These are phyloP conservation scores for Cisticola juncidis DNA, from an alignment of 2,113 vertebrate genomes.

Conservation along the genomic window DNA sequence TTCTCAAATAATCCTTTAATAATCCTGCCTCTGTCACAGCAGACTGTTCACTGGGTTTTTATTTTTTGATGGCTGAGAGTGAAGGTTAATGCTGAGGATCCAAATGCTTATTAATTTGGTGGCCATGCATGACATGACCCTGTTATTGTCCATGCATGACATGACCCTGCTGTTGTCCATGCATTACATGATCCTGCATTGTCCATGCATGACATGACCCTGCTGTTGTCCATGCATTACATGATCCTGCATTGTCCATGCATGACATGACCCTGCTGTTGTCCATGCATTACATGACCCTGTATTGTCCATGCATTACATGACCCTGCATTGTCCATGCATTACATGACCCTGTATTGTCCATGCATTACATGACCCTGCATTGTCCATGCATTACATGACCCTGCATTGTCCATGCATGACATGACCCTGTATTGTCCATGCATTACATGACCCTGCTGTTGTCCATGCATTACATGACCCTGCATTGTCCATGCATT, in stretches of 20 bases:
- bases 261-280: fast-evolving
- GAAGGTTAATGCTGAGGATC: background rate
- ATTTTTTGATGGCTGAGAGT: background rate
- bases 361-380: background rate
- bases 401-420: background rate
- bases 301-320: background rate
- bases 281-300: background rate
- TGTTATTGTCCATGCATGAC: background rate
- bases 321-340: background rate
- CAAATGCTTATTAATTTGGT: background rate
- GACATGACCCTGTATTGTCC: background rate
- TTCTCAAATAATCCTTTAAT: background rate
- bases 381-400: background rate
- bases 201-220: background rate
- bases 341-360: too few species aligned
- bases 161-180: fast-evolving
- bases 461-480: background rate
- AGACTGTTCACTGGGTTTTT: background rate
- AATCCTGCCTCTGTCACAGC: background rate
- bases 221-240: background rate
- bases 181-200: too few species aligned
- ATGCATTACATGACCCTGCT: too few species aligned
- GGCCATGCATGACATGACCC: background rate
- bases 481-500: background rate
- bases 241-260: background rate